Evolutionary conservation across 2,888 invertebrate genomes (phyloP).

Genomic region (Microctonus brassicae): DNA sequence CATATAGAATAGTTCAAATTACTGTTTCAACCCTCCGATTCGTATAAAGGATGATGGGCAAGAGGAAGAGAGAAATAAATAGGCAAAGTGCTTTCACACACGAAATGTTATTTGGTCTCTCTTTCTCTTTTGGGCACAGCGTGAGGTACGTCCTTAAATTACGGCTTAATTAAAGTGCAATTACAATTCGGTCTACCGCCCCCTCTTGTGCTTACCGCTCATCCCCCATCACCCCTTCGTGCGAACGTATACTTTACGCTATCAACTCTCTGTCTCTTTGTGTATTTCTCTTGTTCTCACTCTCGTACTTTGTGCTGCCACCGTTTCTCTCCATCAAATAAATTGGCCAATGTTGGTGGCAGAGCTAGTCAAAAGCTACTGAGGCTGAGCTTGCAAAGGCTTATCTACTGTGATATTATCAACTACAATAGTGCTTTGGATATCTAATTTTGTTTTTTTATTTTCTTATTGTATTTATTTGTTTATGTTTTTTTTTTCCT

Average conservation of each 20-base stretch:
- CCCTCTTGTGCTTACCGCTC: neutral
- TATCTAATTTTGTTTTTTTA: neutral
- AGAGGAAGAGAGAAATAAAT: neutral
- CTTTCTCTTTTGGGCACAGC: conserved; percentile 19
- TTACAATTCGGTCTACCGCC: conserved; percentile 48
- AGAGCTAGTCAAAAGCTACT: conserved; percentile 1
- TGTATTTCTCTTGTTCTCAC: no score
- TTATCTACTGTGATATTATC: conserved; percentile 15
- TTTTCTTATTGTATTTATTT: neutral
- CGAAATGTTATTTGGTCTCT: conserved; percentile 23
- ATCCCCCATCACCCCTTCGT: neutral
- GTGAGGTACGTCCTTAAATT: conserved; percentile 48
- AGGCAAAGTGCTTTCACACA: conserved; percentile 20
- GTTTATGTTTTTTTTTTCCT: neutral
- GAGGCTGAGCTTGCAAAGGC: neutral
- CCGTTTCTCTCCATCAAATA: neutral
- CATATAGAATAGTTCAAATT: conserved; percentile 54
- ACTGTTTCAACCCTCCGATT: conserved; percentile 39
- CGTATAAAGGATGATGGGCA: conserved; percentile 23
- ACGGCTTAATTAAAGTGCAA: conserved; percentile 54
- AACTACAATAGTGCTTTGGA: neutral
- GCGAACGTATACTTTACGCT: conserved; percentile 11
- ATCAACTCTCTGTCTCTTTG: conserved; percentile 21
- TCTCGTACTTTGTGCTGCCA: no score
- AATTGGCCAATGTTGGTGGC: conserved; percentile 7